A percentile compares a stretch with the other conserved stretches of the same genome.
These are phyloP conservation scores for Circaetus gallicus DNA, from an alignment of 2,113 vertebrate species.

Conservation along the genomic window DNA sequence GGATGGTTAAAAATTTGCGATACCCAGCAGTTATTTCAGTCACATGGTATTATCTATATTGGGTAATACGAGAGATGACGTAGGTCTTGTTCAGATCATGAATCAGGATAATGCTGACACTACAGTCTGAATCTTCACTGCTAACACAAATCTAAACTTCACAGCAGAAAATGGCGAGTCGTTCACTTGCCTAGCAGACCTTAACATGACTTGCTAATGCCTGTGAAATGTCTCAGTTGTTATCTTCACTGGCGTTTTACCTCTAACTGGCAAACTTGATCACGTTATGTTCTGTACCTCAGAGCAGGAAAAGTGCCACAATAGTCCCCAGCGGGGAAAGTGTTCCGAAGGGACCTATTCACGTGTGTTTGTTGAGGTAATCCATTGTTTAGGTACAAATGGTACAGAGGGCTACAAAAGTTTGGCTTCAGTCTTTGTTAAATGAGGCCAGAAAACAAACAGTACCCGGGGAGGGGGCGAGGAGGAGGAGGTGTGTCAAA, in stretches of 20 bases:
- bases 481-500: not conserved
- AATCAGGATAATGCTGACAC: not conserved
- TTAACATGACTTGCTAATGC: not conserved
- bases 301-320: not conserved
- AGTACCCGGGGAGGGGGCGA: not conserved
- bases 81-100: not conserved
- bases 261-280: not conserved
- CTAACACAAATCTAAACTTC: not conserved
- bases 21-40: not conserved
- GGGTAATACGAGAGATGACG: accelerated
- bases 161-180: not conserved
- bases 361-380: not conserved
- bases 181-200: not conserved
- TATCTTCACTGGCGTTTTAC: not conserved
- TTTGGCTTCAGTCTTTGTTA: not conserved
- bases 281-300: accelerated
- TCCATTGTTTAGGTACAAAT: not conserved
- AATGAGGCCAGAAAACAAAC: not conserved
- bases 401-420: not conserved
- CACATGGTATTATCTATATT: accelerated
- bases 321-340: not conserved
- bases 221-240: not conserved
- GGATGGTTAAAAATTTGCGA: not conserved
- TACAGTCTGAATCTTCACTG: not conserved
- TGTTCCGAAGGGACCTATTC: not conserved